A percentile compares a stretch with the other conserved stretches of the same genome.
These are phyloP conservation scores for Microctonus aethiopoides DNA, from an alignment of 2,888 invertebrate genomes.

Conservation along the genomic window DNA sequence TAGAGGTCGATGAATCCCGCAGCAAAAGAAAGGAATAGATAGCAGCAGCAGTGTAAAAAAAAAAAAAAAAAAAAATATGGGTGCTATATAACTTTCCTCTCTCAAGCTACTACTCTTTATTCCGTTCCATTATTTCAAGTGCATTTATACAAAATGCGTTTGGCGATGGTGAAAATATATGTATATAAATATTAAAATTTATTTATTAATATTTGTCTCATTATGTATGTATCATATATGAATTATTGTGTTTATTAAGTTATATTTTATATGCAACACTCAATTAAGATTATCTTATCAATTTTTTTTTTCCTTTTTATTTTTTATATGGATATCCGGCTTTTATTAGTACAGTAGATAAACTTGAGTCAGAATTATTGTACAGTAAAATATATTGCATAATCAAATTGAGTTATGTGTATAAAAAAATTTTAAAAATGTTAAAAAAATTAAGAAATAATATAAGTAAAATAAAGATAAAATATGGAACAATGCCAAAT, in stretches of 20 bases:
- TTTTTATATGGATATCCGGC: too few species aligned
- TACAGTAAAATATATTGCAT: conserved; percentile 4
- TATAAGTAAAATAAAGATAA: not conserved
- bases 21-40: not conserved
- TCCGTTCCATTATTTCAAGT: not conserved
- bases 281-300: conserved; percentile 12
- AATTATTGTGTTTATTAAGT: too few species aligned
- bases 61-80: conserved; percentile 5
- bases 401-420: not conserved
- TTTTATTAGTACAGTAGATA: too few species aligned
- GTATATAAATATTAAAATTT: not conserved
- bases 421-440: not conserved
- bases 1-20: conserved; percentile 24
- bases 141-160: not conserved
- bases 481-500: not conserved
- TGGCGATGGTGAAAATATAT: not conserved
- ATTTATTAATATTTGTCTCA: too few species aligned
- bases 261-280: too few species aligned
- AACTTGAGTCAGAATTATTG: too few species aligned
- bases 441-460: not conserved
- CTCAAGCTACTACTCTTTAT: not conserved
- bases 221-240: too few species aligned
- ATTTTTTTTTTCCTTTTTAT: too few species aligned
- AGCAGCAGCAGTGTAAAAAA: conserved; percentile 12
- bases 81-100: not conserved